Percentiles rank a stretch among this genome's conserved stretches.
Evolutionary conservation across 2,797 vertebrate species (phyloP).

Genomic region (Cyprinella venusta): DNA sequence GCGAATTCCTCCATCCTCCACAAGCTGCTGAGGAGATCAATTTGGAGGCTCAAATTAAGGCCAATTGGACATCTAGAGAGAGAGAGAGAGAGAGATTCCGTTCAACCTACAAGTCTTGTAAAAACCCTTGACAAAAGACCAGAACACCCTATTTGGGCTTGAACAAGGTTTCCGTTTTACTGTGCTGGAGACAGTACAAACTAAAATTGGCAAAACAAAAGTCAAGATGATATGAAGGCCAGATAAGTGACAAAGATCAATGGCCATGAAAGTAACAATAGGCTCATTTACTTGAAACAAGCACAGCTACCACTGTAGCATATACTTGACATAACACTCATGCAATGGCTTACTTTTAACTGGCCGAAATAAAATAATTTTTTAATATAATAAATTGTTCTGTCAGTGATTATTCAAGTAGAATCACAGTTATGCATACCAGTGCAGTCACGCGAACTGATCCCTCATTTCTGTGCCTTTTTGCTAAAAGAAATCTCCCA

Average conservation of each 20-base stretch:
- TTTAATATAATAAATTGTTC: not conserved
- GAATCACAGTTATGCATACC: not conserved
- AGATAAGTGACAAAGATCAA: slow-evolving; percentile 23
- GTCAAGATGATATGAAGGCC: not conserved
- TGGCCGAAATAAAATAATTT: not conserved
- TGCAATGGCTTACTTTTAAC: not conserved
- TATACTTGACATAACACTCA: slow-evolving; percentile 20
- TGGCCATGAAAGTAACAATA: slow-evolving; percentile 27
- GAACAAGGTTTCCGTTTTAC: not conserved
- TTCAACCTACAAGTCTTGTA: slow-evolving; percentile 43
- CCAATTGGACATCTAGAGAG: slow-evolving; percentile 38
- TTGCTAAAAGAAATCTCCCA: not conserved
- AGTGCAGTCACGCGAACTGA: not conserved
- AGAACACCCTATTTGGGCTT: not conserved
- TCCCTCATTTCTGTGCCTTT: not conserved
- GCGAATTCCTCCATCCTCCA: slow-evolving; percentile 19
- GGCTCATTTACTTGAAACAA: slow-evolving; percentile 16
- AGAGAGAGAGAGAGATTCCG: slow-evolving; percentile 35
- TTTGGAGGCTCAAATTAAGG: slow-evolving; percentile 57
- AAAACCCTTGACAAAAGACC: slow-evolving; percentile 4
- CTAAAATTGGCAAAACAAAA: not conserved
- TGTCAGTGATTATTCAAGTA: not conserved
- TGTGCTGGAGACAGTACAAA: slow-evolving; percentile 11
- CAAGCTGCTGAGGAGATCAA: slow-evolving; percentile 50
- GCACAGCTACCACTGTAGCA: not conserved